These are phyloP conservation scores for Drosophila nikananu DNA, from an alignment of 1,140 invertebrate genomes.

Conservation along the genomic window DNA sequence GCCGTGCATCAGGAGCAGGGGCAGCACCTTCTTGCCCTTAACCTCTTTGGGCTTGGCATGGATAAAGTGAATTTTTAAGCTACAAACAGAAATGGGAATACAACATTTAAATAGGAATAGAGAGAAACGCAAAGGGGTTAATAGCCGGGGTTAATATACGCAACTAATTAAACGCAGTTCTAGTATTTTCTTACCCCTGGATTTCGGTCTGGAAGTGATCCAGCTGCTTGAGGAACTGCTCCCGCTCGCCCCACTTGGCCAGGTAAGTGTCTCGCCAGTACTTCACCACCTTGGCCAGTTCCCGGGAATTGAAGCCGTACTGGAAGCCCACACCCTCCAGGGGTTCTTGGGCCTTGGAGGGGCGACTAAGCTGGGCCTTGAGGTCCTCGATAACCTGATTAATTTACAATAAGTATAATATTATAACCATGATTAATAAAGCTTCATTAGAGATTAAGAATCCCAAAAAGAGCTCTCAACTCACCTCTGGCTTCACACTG, in stretches of 20 bases:
- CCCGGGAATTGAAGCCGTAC: slow-evolving; percentile 92
- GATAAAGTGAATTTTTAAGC: slow-evolving; percentile 92
- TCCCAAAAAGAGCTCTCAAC: not conserved
- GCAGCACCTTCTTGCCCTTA: slow-evolving; percentile 87
- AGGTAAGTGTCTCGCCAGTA: slow-evolving; percentile 92
- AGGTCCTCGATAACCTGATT: slow-evolving; percentile 88
- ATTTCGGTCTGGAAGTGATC: slow-evolving; percentile 91
- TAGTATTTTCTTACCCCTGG: slow-evolving; percentile 86
- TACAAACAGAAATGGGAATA: slow-evolving; percentile 54
- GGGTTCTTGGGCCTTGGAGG: slow-evolving; percentile 87
- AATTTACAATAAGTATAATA: not conserved
- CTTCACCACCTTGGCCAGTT: slow-evolving; percentile 88
- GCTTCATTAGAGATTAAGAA: not conserved
- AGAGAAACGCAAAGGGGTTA: slow-evolving; percentile 1
- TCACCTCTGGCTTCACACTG: slow-evolving; percentile 60
- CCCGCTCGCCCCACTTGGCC: slow-evolving; percentile 88
- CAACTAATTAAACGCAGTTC: not conserved
- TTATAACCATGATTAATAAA: not conserved
- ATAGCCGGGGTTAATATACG: slow-evolving; percentile 2
- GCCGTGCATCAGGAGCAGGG: slow-evolving; percentile 92
- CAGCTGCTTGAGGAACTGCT: slow-evolving; percentile 89
- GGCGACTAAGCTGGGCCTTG: slow-evolving; percentile 87
- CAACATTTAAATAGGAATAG: not conserved
- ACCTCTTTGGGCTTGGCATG: slow-evolving; percentile 87
- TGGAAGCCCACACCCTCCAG: slow-evolving; percentile 90